Evolutionary conservation across 2,113 vertebrate species (phyloP).

Genomic region (Colistium nudipinnis): DNA sequence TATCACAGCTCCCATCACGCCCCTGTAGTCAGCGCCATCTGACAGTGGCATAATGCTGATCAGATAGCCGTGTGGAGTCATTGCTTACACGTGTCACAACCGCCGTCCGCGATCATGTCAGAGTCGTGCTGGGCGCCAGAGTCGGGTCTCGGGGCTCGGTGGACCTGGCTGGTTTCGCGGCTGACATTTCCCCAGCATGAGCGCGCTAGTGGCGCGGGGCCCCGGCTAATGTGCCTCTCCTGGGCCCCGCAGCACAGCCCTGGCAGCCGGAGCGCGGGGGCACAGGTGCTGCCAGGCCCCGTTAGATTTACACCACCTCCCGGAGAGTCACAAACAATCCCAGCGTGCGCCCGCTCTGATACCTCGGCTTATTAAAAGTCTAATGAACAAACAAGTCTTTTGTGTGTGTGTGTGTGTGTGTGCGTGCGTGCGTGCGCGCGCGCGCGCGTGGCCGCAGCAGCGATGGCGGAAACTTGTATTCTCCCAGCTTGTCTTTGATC

Average conservation of each 20-base stretch:
- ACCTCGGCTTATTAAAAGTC: slow-evolving; percentile 72
- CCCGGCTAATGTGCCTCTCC: slow-evolving; percentile 51
- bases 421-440: no score
- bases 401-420: no score
- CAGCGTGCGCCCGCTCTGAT: slow-evolving; percentile 71
- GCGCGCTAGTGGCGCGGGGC: slow-evolving; percentile 44
- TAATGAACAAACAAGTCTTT: slow-evolving; percentile 71
- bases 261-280: slow-evolving; percentile 71
- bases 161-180: slow-evolving; percentile 69
- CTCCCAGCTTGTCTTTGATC: slow-evolving; percentile 20
- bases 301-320: slow-evolving; percentile 77
- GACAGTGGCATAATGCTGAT: slow-evolving; percentile 81
- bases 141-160: slow-evolving; percentile 67
- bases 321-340: slow-evolving; percentile 74
- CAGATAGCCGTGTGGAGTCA: slow-evolving; percentile 81
- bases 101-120: slow-evolving; percentile 74
- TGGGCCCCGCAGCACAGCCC: slow-evolving; percentile 60
- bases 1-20: slow-evolving; percentile 74
- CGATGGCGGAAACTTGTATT: slow-evolving; percentile 29
- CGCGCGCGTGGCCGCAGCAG: slow-evolving; percentile 10
- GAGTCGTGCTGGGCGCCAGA: slow-evolving; percentile 71
- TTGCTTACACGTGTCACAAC: slow-evolving; percentile 80
- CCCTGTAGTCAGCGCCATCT: slow-evolving; percentile 62
- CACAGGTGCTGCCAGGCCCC: slow-evolving; percentile 78
- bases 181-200: slow-evolving; percentile 83